Evolutionary conservation across 2,888 invertebrate genomes (phyloP).

Genomic region (Pyrrhia umbra): DNA sequence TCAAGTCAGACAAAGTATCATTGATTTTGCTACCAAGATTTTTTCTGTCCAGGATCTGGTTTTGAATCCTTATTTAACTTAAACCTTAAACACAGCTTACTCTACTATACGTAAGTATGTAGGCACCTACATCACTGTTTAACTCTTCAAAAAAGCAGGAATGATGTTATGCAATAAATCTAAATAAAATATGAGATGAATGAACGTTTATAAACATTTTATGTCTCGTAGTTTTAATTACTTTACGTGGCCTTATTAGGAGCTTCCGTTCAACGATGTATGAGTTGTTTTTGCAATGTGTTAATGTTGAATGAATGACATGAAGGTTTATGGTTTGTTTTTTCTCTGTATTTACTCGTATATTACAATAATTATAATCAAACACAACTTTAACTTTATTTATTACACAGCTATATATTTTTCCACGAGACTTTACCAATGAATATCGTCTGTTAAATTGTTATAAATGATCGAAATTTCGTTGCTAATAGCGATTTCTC

Average conservation of each 20-base stretch:
- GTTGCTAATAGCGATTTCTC: constrained; percentile 2
- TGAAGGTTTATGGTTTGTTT: not conserved
- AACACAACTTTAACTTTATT: not conserved
- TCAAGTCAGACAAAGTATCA: too few species aligned
- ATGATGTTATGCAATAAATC: too few species aligned
- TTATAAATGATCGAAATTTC: constrained; percentile 3
- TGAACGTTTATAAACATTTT: constrained; percentile 4
- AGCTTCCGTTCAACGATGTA: constrained; percentile 31
- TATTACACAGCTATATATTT: not conserved
- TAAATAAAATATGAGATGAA: constrained; percentile 18
- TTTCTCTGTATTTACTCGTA: not conserved
- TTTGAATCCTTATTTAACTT: too few species aligned
- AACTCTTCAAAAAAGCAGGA: too few species aligned
- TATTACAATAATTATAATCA: too few species aligned
- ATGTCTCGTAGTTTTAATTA: constrained; percentile 33
- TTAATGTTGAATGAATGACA: constrained; percentile 5
- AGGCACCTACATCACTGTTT: too few species aligned
- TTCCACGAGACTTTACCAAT: not conserved
- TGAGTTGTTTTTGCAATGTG: constrained; percentile 23
- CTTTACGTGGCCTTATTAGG: constrained; percentile 28
- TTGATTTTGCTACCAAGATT: too few species aligned
- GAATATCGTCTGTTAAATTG: not conserved
- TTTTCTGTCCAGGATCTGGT: too few species aligned
- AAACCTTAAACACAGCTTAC: too few species aligned
- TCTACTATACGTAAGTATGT: too few species aligned